Percentiles rank a stretch among this genome's conserved stretches.
Conservation (phyloP, 1,140 invertebrate genomes). For the Rhynchophorus ferrugineus region DNA sequence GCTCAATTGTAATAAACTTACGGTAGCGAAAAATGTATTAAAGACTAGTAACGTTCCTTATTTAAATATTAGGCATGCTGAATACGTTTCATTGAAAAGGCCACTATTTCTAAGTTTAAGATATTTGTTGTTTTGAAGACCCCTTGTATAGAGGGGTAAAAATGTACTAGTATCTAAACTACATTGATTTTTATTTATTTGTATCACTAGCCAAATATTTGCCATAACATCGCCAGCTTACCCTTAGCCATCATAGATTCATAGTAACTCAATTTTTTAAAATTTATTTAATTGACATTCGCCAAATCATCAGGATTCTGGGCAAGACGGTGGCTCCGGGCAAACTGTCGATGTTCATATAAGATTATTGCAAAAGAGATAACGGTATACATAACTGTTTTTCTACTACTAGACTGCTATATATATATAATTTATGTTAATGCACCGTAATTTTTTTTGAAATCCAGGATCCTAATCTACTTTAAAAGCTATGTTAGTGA, state of each 20-base stretch:
- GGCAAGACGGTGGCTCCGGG: no score
- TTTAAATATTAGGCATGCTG: slow-evolving; percentile 10
- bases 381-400: slow-evolving; percentile 13
- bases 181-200: slow-evolving; percentile 10
- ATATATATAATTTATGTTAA: slow-evolving; percentile 4
- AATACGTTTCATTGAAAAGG: slow-evolving; percentile 26
- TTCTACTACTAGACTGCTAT: slow-evolving; percentile 14
- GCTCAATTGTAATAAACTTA: slow-evolving; percentile 13
- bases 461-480: slow-evolving; percentile 10
- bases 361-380: slow-evolving; percentile 3
- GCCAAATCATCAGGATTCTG: no score
- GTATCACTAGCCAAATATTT: slow-evolving; percentile 30
- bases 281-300: no score
- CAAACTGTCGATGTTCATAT: no score
- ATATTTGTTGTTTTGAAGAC: slow-evolving; percentile 18
- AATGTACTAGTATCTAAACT: slow-evolving; percentile 30
- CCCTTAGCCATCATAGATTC: not conserved
- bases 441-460: slow-evolving; percentile 8
- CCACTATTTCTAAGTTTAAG: slow-evolving; percentile 29
- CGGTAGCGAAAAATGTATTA: slow-evolving; percentile 16
- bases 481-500: slow-evolving; percentile 9
- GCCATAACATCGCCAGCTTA: not conserved
- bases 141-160: slow-evolving; percentile 32
- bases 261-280: not conserved
- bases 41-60: slow-evolving; percentile 16